These are phyloP conservation scores for Stegostoma tigrinum DNA, from an alignment of 2,113 vertebrate genomes.

Conservation along the genomic window DNA sequence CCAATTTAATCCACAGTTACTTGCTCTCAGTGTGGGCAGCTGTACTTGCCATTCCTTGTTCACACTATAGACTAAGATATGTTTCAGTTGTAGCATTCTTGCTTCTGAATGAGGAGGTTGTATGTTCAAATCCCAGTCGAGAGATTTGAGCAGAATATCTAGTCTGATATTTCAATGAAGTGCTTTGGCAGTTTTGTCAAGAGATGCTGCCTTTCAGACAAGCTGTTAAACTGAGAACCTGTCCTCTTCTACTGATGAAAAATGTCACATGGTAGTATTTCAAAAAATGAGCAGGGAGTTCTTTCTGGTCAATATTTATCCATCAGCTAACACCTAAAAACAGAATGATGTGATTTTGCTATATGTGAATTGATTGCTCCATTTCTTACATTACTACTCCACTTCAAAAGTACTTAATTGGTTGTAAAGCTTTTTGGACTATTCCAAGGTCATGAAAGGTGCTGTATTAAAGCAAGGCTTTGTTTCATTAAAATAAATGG, in stretches of 20 bases:
- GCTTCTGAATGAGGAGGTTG: neutral
- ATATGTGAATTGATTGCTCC: neutral
- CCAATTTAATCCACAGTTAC: neutral
- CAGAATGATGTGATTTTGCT: neutral
- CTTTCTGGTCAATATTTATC: neutral
- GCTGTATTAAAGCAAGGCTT: neutral
- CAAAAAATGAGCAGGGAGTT: neutral
- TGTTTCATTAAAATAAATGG: neutral
- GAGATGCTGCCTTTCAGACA: neutral
- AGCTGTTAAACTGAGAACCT: neutral
- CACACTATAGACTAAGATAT: neutral
- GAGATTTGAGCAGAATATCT: neutral
- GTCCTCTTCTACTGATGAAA: neutral
- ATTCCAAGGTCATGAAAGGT: neutral
- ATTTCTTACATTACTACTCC: neutral
- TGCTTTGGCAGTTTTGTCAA: neutral
- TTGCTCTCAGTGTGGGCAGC: neutral
- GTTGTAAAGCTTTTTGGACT: neutral
- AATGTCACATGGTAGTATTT: neutral
- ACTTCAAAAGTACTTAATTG: neutral
- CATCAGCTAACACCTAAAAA: neutral
- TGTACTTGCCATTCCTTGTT: neutral
- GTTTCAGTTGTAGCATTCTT: neutral
- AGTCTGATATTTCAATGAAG: neutral
- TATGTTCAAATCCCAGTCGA: neutral